Conservation (phyloP, 2,113 vertebrate genomes). For the Psophia crepitans region DNA sequence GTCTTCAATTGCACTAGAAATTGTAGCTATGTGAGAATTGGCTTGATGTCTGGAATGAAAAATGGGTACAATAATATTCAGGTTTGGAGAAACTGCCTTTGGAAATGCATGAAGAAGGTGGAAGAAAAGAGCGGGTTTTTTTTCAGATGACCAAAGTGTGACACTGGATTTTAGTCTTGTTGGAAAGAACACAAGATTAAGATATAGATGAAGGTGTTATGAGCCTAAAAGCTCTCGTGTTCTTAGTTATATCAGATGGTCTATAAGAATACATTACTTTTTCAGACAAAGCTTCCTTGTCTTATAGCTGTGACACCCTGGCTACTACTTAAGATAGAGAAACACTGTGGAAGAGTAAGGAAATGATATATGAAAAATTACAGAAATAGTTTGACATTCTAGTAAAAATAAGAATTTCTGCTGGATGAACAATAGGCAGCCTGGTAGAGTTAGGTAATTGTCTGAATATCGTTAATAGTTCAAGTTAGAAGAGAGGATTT, state of each 20-base stretch:
- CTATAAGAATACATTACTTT: not conserved
- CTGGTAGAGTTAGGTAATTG: conserved; percentile 28
- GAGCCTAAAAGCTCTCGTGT: not conserved
- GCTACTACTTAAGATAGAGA: not conserved
- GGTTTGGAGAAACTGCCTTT: not conserved
- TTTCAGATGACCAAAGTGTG: not conserved
- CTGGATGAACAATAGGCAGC: not conserved
- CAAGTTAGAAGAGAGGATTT: conserved; percentile 33
- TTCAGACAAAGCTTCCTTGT: not conserved
- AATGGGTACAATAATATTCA: not conserved
- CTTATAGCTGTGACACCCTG: not conserved
- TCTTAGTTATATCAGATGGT: not conserved
- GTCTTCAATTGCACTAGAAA: not conserved
- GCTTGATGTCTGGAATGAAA: not conserved
- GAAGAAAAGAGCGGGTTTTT: not conserved
- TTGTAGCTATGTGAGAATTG: not conserved
- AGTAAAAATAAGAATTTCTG: not conserved
- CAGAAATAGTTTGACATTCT: conserved; percentile 10
- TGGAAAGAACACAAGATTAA: not conserved
- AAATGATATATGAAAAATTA: not conserved
- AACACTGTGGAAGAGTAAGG: not conserved
- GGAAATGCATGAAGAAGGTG: not conserved
- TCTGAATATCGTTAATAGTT: conserved; percentile 32
- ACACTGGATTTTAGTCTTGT: not conserved
- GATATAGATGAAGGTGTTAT: not conserved